Base-by-base conservation (phyloP, 2,113 vertebrate species). In the Pionites leucogaster region DNA sequence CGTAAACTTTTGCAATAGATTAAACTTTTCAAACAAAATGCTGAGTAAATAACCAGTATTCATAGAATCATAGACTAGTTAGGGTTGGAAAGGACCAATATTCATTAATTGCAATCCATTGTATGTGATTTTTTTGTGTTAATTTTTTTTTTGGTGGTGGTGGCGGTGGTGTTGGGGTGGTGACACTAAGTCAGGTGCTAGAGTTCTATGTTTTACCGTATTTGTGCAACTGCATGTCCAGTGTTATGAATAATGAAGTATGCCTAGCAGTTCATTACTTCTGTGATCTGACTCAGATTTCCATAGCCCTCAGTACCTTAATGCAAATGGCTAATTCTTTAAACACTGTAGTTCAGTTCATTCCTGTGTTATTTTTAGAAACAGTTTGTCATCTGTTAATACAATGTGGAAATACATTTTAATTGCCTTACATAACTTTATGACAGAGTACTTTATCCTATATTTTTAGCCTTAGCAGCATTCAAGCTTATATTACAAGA, bases 381-480 rank as follows among this genome's bases (percentile, higher is more conserved):
- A 85, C 84, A 68, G 10, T 92, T 90, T 95, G 81, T 88, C 91
- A 96, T 90, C 67, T 90, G 25, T 85, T 92, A 95, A 92, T 86
- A 71, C 65, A 92, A 80, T 62, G 72, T 83, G 86, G 92, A 88
- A 97, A 78, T 95, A 25, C 20, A 90, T 95, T 97, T 98, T 97
- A 97, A 97, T 96, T 98, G 64, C 65, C 67, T 92, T 82, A 86
- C 78, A 93, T 91, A 82, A 85, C 74, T 93, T 94, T 86, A 92
- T 82, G 65, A 95, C 77, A 95, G 67, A 94, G 50, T 57, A 44
- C 52, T 96, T 95, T 87, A 95, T 85, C 71, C 33, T 63, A 53
- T 41, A 42, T 83, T 59, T 59, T 96, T 44, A 91, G 39, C 31
- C 31, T 80, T 93, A 95, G 18, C 64, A 97, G 86, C 86, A 44